These are phyloP conservation scores for Leucophora obtusa DNA, from an alignment of 2,888 invertebrate genomes.

Conservation along the genomic window DNA sequence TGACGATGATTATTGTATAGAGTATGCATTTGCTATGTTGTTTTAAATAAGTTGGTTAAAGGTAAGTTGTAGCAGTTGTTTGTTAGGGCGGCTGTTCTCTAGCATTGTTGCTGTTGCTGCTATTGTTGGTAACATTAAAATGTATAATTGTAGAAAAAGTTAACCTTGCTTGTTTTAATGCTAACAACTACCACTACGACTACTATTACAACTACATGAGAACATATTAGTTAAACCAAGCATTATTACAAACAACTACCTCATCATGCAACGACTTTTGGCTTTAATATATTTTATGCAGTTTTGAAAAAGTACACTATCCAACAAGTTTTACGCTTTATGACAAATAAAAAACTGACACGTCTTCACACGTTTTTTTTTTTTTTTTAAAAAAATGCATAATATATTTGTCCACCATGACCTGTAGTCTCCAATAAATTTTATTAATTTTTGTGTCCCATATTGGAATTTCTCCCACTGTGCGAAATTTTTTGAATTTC, in stretches of 20 bases:
- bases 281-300: background rate
- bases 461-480: too few species aligned
- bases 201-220: constrained; percentile 33
- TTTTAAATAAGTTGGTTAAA: constrained; percentile 11
- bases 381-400: too few species aligned
- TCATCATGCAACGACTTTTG: constrained; percentile 41
- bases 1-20: constrained; percentile 23
- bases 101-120: constrained; percentile 29
- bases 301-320: too few species aligned
- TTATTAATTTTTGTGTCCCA: too few species aligned
- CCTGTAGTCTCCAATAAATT: too few species aligned
- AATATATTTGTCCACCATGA: too few species aligned
- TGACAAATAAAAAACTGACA: too few species aligned
- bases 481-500: too few species aligned
- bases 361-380: too few species aligned
- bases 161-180: constrained; percentile 48
- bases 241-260: constrained; percentile 30
- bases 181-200: constrained; percentile 2
- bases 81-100: constrained; percentile 17
- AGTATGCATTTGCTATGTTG: background rate
- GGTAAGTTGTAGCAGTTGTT: background rate
- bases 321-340: too few species aligned
- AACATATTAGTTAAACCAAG: constrained; percentile 56
- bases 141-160: constrained; percentile 52
- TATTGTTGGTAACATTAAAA: constrained; percentile 37